These are phyloP conservation scores for Hylaeus volcanicus DNA, from an alignment of 1,140 invertebrate species.

Conservation along the genomic window DNA sequence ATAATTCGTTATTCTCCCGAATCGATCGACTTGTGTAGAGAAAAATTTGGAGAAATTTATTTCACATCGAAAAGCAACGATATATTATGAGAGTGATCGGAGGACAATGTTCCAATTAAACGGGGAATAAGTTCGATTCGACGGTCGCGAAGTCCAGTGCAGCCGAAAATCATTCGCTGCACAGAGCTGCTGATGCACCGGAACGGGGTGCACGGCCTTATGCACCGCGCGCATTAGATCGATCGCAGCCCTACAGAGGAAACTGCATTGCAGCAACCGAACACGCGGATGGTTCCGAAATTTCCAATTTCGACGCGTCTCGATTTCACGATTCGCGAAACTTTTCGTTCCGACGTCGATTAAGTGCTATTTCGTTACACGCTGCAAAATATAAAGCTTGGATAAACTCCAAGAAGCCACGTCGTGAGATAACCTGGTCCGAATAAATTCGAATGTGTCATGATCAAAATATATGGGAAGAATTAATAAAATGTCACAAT, in stretches of 20 bases:
- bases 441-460: too few species aligned
- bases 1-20: too few species aligned
- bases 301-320: conserved; percentile 48
- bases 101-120: not conserved
- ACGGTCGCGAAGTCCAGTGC: not conserved
- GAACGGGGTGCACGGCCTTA: conserved; percentile 43
- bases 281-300: conserved; percentile 42
- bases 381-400: not conserved
- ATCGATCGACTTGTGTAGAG: too few species aligned
- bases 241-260: conserved; percentile 62
- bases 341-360: not conserved
- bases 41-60: too few species aligned
- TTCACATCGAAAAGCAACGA: too few species aligned
- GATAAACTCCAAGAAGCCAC: not conserved
- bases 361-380: not conserved
- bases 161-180: conserved; percentile 19
- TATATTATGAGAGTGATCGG: too few species aligned
- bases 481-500: too few species aligned
- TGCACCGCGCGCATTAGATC: conserved; percentile 61
- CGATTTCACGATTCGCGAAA: conserved; percentile 5
- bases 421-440: not conserved
- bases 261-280: conserved; percentile 61
- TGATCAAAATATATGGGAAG: too few species aligned
- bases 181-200: conserved; percentile 8
- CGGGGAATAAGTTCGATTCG: not conserved